Evolutionary conservation across 2,797 vertebrate species (phyloP).

Genomic region (Siniperca obscura): DNA sequence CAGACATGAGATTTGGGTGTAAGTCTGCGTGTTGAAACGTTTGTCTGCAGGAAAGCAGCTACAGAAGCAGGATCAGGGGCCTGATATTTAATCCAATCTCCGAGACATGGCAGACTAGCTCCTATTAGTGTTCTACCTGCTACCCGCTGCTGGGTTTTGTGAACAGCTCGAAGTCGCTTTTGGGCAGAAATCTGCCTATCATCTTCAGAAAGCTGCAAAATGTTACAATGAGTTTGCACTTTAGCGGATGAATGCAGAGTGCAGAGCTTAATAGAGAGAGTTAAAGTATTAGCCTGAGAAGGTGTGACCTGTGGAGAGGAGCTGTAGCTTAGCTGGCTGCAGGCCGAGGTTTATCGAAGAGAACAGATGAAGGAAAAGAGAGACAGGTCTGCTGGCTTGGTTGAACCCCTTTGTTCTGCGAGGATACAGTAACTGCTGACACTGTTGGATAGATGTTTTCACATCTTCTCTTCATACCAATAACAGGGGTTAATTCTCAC

Average conservation of each 20-base stretch:
- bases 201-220: constrained; percentile 33
- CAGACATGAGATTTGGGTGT: constrained; percentile 40
- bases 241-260: constrained; percentile 13
- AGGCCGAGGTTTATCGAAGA: constrained; percentile 1
- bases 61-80: constrained; percentile 37
- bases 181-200: constrained; percentile 46
- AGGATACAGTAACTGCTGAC: background rate
- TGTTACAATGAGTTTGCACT: constrained; percentile 25
- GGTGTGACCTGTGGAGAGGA: constrained; percentile 26
- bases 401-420: background rate
- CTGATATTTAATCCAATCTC: constrained; percentile 57
- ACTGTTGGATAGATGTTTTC: background rate
- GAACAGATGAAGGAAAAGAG: background rate
- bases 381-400: background rate
- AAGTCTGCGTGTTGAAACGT: constrained; percentile 37
- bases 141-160: constrained; percentile 22
- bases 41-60: constrained; percentile 43
- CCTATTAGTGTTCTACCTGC: constrained; percentile 46
- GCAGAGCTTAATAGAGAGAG: constrained; percentile 30
- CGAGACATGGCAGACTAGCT: constrained; percentile 37
- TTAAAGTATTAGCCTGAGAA: background rate
- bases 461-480: background rate
- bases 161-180: constrained; percentile 54
- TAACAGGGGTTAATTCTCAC: background rate
- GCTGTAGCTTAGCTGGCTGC: constrained; percentile 4